Evolutionary conservation across 1,140 invertebrate genomes (phyloP), one percentile per base, ranked within the genome.

Genomic region (Lasioglossum baleicum): DNA sequence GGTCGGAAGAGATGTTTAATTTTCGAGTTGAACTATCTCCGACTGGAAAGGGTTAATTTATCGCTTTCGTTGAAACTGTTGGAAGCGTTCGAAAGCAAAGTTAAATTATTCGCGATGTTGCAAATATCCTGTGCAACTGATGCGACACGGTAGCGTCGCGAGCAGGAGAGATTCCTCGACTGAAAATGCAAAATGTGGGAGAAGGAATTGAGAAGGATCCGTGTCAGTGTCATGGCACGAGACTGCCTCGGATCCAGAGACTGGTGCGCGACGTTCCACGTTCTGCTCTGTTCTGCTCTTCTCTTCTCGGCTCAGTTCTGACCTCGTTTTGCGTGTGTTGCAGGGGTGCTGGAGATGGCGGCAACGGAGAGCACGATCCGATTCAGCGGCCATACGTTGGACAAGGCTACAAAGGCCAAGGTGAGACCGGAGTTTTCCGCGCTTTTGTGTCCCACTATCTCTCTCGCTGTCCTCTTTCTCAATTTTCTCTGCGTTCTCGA

Each of bases 371-470:
- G 95, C 90, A 94, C 95, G 88, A 96, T 98, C 90, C 95, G 96
- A 93, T 98, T 98, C 94, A 98, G 97, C 94, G 97, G 97, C 86
- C 97, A 99, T 93, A 99, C 99, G 84, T 94, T 98, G 89, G 99
- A 99, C 95, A 99, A 99, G 94, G 99, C 99, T 79, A 99, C 98
- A 89, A 99, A 99, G 94, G 98, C 99, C 82, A 99, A 99, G 94
- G 97, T 92, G 84, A 88, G 76, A 6, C 51, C 56, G 53, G 35
- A 61, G 44, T 64, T 74, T 79, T 70, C 51, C 26, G 26, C 51
- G n/a, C 22, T 48, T 58, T 17, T 51, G 44, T 48, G 11, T 48
- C 44, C 44, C 8, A 35, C 44, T 48, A 48, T 48, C 44, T 11
- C 10, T 48, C 8, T 48, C 44, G 2, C 44, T 2, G 10, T 48